Evolutionary conservation across 2,113 vertebrate species (phyloP).

Genomic region (Dicaeum eximium): DNA sequence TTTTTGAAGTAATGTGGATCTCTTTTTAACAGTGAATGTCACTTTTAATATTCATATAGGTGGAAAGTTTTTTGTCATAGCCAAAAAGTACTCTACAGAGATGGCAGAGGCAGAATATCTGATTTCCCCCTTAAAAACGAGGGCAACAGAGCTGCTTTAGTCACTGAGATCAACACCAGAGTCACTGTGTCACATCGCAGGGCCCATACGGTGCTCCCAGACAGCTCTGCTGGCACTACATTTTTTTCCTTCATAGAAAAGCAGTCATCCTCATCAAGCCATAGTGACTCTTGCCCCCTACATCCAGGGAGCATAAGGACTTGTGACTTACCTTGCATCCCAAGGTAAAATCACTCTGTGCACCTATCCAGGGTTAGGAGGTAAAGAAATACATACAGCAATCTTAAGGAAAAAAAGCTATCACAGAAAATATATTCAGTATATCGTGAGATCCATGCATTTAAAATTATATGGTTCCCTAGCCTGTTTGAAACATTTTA

Average conservation of each 20-base stretch:
- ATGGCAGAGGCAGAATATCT: background rate
- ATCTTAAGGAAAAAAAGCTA: background rate
- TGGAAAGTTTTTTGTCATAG: background rate
- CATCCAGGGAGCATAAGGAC: background rate
- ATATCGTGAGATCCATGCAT: background rate
- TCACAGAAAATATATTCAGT: background rate
- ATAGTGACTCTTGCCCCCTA: background rate
- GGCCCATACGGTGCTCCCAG: background rate
- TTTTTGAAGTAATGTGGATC: background rate
- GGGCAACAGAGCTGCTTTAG: background rate
- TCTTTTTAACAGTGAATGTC: background rate
- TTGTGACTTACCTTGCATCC: background rate
- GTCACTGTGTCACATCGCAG: background rate
- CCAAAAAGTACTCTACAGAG: background rate
- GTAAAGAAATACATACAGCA: background rate
- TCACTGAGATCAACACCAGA: background rate
- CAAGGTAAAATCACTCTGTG: background rate
- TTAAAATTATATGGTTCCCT: background rate
- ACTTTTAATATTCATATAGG: background rate
- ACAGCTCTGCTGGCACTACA: background rate
- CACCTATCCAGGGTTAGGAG: background rate
- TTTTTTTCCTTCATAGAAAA: background rate
- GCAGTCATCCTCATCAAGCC: background rate
- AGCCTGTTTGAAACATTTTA: background rate
- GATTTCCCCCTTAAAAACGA: background rate